Percentiles rank a stretch among this genome's conserved stretches.
Conservation (phyloP, 1,140 invertebrate genomes). For the Drosophila teissieri region DNA sequence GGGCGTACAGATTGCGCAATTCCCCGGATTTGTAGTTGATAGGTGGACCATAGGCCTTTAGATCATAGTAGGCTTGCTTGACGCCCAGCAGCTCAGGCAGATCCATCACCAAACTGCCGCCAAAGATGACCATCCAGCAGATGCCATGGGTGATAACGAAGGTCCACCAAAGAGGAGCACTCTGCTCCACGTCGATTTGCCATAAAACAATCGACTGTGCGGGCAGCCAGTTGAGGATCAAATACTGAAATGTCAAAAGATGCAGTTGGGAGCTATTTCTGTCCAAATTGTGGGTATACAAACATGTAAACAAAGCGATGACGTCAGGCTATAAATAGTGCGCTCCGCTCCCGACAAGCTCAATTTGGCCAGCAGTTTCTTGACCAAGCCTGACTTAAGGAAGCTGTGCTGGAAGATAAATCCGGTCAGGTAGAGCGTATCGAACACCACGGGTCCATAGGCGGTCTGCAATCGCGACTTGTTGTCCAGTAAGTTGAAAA, state of each 20-base stretch:
- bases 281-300: constrained; percentile 13
- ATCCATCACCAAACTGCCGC: constrained; percentile 87
- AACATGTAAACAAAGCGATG: constrained; percentile 83
- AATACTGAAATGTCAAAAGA: constrained; percentile 54
- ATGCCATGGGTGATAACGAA: constrained; percentile 85
- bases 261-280: constrained; percentile 12
- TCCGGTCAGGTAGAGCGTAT: constrained; percentile 84
- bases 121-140: constrained; percentile 88
- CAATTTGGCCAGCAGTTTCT: constrained; percentile 79
- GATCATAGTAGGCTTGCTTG: constrained; percentile 85
- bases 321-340: constrained; percentile 85
- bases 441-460: constrained; percentile 80
- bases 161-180: constrained; percentile 84
- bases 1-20: constrained; percentile 67
- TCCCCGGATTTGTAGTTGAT: constrained; percentile 70
- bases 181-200: constrained; percentile 85
- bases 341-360: constrained; percentile 84
- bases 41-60: constrained; percentile 60
- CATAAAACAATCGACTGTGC: constrained; percentile 85
- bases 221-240: constrained; percentile 85
- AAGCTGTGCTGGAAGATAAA: constrained; percentile 86
- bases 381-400: constrained; percentile 85
- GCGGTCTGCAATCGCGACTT: constrained; percentile 71
- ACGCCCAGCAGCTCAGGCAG: constrained; percentile 87
- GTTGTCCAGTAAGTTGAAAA: constrained; percentile 81